These are phyloP conservation scores for human DNA, from an alignment of 2,113 vertebrate genomes.

Conservation along the genomic window GRCh38 chr3:35556001-35556500, in stretches of 20 bases:
- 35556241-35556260: neutral
- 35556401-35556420: neutral
- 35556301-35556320: neutral
- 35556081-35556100: neutral
- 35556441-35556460: neutral
- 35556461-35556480: neutral
- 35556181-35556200: neutral
- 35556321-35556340: neutral
- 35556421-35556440: constrained; percentile 19
- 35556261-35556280: neutral
- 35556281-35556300: neutral
- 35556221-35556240: neutral
- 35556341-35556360: neutral
- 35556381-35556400: neutral
- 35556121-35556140: neutral
- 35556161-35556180: neutral
- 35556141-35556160: neutral
- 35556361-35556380: neutral
- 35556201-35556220: neutral
- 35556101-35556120: neutral
- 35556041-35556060: neutral
- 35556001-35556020: neutral
- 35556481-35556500: neutral
- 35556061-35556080: neutral
- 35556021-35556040: neutral